Percentiles rank a stretch among this genome's conserved stretches.
These are phyloP conservation scores for Rattus norvegicus DNA, from an alignment of 2,113 vertebrate genomes.

Conservation along the genomic window DNA sequence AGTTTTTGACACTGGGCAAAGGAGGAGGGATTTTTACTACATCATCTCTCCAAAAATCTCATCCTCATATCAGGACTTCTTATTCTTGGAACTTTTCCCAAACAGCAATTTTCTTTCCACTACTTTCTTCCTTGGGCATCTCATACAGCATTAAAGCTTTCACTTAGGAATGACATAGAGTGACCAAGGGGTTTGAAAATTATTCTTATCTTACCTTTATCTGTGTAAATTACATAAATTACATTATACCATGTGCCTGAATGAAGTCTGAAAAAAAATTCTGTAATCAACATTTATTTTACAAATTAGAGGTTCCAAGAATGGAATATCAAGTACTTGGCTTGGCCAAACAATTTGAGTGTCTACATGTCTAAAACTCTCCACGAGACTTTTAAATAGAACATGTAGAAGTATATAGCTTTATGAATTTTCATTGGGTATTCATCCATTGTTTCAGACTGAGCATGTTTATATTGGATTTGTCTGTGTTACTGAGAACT, in stretches of 20 bases:
- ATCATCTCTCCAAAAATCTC: background rate
- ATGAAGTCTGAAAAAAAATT: background rate
- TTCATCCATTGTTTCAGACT: background rate
- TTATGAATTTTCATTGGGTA: background rate
- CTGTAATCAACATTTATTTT: background rate
- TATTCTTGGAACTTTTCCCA: background rate
- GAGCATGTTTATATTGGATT: background rate
- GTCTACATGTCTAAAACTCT: background rate
- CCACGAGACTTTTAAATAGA: background rate
- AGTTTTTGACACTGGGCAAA: background rate
- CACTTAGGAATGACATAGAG: background rate
- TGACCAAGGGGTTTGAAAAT: background rate
- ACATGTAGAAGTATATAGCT: background rate
- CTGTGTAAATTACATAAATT: background rate
- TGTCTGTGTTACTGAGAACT: background rate
- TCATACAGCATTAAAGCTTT: background rate
- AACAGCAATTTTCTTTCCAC: background rate
- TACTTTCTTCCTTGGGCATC: background rate
- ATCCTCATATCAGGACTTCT: background rate
- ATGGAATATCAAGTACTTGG: background rate
- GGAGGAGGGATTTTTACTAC: background rate
- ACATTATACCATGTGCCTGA: background rate
- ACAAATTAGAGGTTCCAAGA: background rate
- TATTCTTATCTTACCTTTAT: background rate
- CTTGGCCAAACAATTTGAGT: background rate